Percentiles rank a stretch among this genome's conserved stretches.
phyloP scores from a whole-genome alignment of 2,888 invertebrate genomes.

The Xylophagus ater region DNA sequence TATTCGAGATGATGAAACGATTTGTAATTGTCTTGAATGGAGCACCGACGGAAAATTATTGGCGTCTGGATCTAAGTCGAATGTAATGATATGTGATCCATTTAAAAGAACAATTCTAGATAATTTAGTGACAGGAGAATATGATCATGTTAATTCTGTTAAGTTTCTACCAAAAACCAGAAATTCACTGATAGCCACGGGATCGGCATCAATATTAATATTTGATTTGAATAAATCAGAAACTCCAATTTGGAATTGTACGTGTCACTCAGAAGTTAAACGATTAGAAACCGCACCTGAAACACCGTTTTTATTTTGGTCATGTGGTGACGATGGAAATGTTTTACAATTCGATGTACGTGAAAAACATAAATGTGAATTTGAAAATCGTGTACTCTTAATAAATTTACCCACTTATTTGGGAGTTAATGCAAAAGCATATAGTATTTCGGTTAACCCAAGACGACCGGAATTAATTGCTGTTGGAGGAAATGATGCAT shows the following conservation, averaged over 20 bases:
- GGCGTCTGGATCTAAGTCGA: slow-evolving; percentile 91
- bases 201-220: slow-evolving; percentile 51
- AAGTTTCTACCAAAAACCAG: slow-evolving; percentile 41
- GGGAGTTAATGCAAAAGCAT: slow-evolving; percentile 71
- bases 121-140: slow-evolving; percentile 74
- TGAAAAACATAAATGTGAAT: slow-evolving; percentile 60
- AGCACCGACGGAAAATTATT: slow-evolving; percentile 71
- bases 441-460: slow-evolving; percentile 86
- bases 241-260: slow-evolving; percentile 56
- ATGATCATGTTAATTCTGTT: slow-evolving; percentile 94
- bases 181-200: slow-evolving; percentile 47
- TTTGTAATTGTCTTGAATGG: slow-evolving; percentile 98
- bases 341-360: slow-evolving; percentile 84
- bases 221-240: slow-evolving; percentile 43
- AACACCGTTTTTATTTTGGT: slow-evolving; percentile 82
- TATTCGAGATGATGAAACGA: slow-evolving; percentile 84
- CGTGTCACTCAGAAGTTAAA: slow-evolving; percentile 87
- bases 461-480: slow-evolving; percentile 73
- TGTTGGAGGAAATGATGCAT: slow-evolving; percentile 89
- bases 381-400: slow-evolving; percentile 55
- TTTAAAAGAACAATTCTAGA: slow-evolving; percentile 65
- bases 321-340: slow-evolving; percentile 88
- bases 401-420: slow-evolving; percentile 66
- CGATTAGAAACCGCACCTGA: slow-evolving; percentile 78
- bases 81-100: slow-evolving; percentile 90